Evolutionary conservation across 2,113 vertebrate genomes (phyloP).

Genomic region (Apaloderma vittatum): DNA sequence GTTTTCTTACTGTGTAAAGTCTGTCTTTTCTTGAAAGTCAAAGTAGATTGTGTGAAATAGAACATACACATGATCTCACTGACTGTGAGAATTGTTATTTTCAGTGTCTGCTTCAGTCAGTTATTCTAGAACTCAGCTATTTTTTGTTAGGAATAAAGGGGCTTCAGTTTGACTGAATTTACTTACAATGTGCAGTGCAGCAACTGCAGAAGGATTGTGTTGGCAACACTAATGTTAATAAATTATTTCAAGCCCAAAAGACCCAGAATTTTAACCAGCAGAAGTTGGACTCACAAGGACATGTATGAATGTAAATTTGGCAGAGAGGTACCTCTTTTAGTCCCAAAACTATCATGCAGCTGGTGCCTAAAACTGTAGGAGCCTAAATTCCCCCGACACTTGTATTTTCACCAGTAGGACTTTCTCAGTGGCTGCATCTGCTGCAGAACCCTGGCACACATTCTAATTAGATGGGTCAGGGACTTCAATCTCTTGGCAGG

Average conservation of each 20-base stretch:
- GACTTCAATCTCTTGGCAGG: not conserved
- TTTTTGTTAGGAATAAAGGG: not conserved
- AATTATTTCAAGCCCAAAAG: not conserved
- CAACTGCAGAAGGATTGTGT: not conserved
- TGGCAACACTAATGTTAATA: not conserved
- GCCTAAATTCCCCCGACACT: not conserved
- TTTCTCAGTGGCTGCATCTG: not conserved
- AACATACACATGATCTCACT: not conserved
- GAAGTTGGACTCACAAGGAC: not conserved
- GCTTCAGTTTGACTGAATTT: not conserved
- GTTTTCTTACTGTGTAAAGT: not conserved
- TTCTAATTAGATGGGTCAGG: too few relatives aligned
- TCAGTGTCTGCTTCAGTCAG: not conserved
- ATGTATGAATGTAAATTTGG: not conserved
- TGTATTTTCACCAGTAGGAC: not conserved
- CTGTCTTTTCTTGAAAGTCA: constrained; percentile 38
- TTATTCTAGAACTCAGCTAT: not conserved
- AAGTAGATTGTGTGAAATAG: not conserved
- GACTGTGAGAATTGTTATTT: not conserved
- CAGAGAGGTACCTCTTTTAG: not conserved
- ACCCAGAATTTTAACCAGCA: not conserved
- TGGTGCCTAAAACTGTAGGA: not conserved
- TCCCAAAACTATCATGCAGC: not conserved
- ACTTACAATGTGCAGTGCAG: not conserved
- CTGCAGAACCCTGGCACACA: not conserved